These are phyloP conservation scores for Epinotia bilunana DNA, from an alignment of 2,888 invertebrate genomes.

Conservation along the genomic window DNA sequence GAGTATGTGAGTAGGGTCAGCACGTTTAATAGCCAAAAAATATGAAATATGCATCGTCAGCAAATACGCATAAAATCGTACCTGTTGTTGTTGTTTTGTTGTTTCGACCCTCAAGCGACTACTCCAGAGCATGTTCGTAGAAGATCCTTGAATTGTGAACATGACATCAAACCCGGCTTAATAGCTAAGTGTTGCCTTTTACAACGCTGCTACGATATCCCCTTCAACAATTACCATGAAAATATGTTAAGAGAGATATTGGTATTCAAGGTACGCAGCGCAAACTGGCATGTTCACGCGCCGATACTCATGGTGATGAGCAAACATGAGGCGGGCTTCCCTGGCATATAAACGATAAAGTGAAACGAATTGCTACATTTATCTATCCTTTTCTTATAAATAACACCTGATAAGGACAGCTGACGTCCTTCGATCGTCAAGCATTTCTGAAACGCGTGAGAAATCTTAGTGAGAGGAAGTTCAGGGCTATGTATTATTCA, in stretches of 20 bases:
- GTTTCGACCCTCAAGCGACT: too few species aligned
- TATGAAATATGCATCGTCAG: too few species aligned
- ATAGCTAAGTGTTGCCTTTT: background rate
- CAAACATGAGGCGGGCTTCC: slow-evolving; percentile 7
- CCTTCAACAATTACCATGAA: slow-evolving; percentile 15
- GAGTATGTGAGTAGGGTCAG: too few species aligned
- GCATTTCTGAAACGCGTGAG: slow-evolving; percentile 20
- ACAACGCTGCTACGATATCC: background rate
- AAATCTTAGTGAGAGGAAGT: slow-evolving; percentile 42
- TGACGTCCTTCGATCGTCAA: slow-evolving; percentile 1
- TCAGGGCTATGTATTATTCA: slow-evolving; percentile 57
- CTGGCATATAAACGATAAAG: slow-evolving; percentile 4
- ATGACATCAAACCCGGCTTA: background rate
- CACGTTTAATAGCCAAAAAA: too few species aligned
- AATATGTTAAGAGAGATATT: slow-evolving; percentile 19
- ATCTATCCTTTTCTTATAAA: slow-evolving; percentile 19
- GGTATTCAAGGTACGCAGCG: slow-evolving; percentile 27
- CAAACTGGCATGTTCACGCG: slow-evolving; percentile 34
- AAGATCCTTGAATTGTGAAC: too few species aligned
- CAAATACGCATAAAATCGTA: too few species aligned
- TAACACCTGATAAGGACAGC: slow-evolving; percentile 12
- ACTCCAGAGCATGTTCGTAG: too few species aligned
- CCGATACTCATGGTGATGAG: slow-evolving; percentile 19
- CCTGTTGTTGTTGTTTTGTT: too few species aligned
- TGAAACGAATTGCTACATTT: slow-evolving; percentile 14